A percentile compares a stretch with the other conserved stretches of the same genome.
These are phyloP conservation scores for Microplitis demolitor DNA, from an alignment of 1,140 invertebrate genomes.

Conservation along the genomic window DNA sequence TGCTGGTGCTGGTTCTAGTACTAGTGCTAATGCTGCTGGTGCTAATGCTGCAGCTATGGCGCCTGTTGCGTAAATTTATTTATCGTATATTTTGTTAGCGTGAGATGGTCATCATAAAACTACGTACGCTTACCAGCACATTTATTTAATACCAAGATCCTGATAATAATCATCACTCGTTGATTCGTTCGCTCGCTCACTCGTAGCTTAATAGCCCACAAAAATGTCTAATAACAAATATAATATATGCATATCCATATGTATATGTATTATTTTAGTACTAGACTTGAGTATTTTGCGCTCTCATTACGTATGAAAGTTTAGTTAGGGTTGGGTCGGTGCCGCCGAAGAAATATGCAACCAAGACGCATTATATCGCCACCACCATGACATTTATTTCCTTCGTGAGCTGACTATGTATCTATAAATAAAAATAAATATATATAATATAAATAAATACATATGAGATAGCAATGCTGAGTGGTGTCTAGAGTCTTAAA, in stretches of 20 bases:
- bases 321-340: conserved; percentile 26
- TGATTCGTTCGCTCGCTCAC: no score
- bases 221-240: no score
- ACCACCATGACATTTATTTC: background rate
- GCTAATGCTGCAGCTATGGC: background rate
- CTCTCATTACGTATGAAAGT: conserved; percentile 27
- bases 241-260: no score
- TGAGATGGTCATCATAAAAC: background rate
- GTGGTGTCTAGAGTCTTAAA: background rate
- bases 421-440: no score
- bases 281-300: background rate
- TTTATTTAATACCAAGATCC: no score
- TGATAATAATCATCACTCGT: no score
- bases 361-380: conserved; percentile 14
- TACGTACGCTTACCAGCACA: no score
- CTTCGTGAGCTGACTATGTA: background rate
- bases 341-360: conserved; percentile 17
- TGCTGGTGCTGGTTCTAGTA: background rate
- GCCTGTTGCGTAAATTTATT: conserved; percentile 6
- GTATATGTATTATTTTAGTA: no score
- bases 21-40: background rate
- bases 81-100: background rate
- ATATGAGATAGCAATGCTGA: no score
- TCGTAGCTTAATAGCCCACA: no score
- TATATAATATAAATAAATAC: background rate